These are phyloP conservation scores for Aplidium turbinatum DNA, from an alignment of 23 tunicate species.

Conservation along the genomic window DNA sequence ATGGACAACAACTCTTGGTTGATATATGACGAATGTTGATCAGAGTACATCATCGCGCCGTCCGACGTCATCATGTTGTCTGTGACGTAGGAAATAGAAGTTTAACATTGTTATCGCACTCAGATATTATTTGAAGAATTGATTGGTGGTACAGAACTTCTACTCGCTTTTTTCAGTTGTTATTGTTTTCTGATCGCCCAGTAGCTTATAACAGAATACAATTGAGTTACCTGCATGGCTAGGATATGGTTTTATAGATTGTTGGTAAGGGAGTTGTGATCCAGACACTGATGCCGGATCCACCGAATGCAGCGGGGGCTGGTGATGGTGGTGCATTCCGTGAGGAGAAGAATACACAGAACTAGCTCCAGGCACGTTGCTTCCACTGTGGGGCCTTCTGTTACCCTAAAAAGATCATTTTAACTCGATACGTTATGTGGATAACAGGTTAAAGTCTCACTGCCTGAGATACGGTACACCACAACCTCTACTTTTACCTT, in stretches of 20 bases:
- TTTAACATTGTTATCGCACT: background rate
- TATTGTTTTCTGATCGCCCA: too few relatives aligned
- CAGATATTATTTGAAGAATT: too few relatives aligned
- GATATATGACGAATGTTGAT: conserved; percentile 34
- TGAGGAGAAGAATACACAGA: conserved; percentile 5
- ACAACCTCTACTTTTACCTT: too few relatives aligned
- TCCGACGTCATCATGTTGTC: conserved; percentile 52
- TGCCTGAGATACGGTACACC: too few relatives aligned
- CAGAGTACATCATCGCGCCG: conserved; percentile 18
- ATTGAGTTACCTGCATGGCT: conserved; percentile 59
- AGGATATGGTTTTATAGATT: conserved; percentile 25
- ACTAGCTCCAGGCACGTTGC: conserved; percentile 6
- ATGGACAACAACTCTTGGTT: conserved; percentile 21
- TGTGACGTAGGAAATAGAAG: conserved; percentile 7
- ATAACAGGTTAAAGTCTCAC: too few relatives aligned
- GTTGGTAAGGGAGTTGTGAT: conserved; percentile 31
- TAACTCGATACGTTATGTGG: background rate
- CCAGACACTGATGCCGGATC: conserved; percentile 35
- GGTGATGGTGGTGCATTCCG: conserved; percentile 30
- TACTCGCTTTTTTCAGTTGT: too few relatives aligned
- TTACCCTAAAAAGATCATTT: background rate
- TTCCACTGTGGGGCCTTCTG: conserved; percentile 32
- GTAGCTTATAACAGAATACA: too few relatives aligned
- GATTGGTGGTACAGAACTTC: too few relatives aligned
- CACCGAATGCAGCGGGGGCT: conserved; percentile 17